Conservation (phyloP, 2,888 invertebrate species). For the Diaphora mendica region DNA sequence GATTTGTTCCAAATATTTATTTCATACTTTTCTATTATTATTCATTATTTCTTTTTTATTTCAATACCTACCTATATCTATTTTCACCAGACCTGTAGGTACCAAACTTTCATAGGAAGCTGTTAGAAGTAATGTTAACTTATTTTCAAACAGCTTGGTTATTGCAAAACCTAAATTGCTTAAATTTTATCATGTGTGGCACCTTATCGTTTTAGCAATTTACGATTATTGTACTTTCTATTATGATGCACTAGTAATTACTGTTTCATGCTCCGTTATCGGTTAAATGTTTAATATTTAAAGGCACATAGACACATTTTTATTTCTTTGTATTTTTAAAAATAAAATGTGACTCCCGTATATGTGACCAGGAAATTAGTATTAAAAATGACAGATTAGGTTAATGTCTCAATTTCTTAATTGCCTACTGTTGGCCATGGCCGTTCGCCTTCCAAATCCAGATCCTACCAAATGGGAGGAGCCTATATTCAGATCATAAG, state of each 20-base stretch:
- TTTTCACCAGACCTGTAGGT: too few relatives aligned
- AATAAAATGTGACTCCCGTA: neutral
- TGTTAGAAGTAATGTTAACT: too few relatives aligned
- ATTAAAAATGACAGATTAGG: neutral
- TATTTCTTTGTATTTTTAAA: neutral
- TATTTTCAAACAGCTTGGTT: neutral
- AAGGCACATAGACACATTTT: neutral
- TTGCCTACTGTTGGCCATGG: too few relatives aligned
- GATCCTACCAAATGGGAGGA: too few relatives aligned
- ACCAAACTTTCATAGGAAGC: too few relatives aligned
- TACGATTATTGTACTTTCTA: neutral
- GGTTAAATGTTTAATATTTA: neutral
- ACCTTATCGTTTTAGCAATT: neutral
- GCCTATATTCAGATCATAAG: neutral
- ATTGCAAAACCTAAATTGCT: neutral
- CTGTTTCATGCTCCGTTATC: neutral
- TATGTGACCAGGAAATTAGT: neutral
- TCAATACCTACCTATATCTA: too few relatives aligned
- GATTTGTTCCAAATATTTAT: too few relatives aligned
- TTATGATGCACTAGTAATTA: neutral
- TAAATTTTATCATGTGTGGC: neutral
- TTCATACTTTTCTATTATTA: too few relatives aligned
- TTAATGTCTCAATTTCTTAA: neutral
- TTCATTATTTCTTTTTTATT: too few relatives aligned
- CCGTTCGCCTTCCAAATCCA: too few relatives aligned